phyloP scores from a whole-genome alignment of 1,140 invertebrate genomes.

The Philotrypesis tridentata region DNA sequence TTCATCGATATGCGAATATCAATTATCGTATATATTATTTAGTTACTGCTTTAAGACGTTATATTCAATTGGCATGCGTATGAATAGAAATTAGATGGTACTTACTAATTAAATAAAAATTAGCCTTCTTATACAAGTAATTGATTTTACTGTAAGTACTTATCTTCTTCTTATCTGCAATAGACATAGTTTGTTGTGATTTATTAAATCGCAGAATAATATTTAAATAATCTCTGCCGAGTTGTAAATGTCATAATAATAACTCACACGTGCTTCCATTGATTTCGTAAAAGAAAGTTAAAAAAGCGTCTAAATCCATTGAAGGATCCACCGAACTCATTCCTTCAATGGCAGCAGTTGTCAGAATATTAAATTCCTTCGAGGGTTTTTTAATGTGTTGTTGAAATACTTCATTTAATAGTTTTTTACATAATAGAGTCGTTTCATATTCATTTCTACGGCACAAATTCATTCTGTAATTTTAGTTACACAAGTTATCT shows the following conservation, averaged over 20 bases:
- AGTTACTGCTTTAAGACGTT: too few species aligned
- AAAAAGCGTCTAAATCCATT: constrained; percentile 52
- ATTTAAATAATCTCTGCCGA: too few species aligned
- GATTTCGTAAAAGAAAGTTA: constrained; percentile 49
- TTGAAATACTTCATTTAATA: constrained; percentile 46
- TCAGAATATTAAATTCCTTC: constrained; percentile 38
- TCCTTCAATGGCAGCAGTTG: constrained; percentile 46
- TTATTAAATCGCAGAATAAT: not conserved
- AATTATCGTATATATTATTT: too few species aligned
- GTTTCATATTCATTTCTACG: constrained; percentile 59
- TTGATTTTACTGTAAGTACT: constrained; percentile 28
- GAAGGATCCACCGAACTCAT: constrained; percentile 52
- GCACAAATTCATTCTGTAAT: constrained; percentile 58
- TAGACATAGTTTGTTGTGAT: not conserved
- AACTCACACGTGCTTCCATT: constrained; percentile 54
- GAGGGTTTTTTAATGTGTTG: constrained; percentile 46
- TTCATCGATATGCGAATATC: too few species aligned
- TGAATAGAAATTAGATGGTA: too few species aligned
- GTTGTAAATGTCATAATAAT: not conserved
- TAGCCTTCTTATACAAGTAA: constrained; percentile 7
- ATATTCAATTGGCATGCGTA: too few species aligned
- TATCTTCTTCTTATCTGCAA: constrained; percentile 43
- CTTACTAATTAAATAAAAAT: constrained; percentile 19
- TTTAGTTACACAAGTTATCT: too few species aligned
- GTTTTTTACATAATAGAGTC: constrained; percentile 53